phyloP scores from a whole-genome alignment of 2,113 vertebrate genomes.

The Tragelaphus buxtoni region DNA sequence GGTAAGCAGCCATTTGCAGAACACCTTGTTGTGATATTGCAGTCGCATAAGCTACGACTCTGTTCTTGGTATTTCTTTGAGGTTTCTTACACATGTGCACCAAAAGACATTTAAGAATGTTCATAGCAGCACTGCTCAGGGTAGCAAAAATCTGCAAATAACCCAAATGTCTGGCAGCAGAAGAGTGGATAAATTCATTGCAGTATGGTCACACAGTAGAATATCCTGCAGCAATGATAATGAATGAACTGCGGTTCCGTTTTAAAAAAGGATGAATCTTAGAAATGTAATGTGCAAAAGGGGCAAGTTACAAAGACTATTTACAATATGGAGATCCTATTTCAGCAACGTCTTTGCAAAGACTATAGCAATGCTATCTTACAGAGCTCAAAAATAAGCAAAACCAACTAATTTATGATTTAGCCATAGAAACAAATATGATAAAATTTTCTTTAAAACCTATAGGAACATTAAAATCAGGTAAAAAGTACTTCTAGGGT shows the following conservation, averaged over 20 bases:
- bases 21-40: neutral
- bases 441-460: slow-evolving; percentile 5
- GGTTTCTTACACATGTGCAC: neutral
- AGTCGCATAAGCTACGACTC: neutral
- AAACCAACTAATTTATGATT: neutral
- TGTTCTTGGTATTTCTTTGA: neutral
- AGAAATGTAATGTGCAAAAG: neutral
- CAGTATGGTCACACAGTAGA: neutral
- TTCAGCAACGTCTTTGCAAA: neutral
- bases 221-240: neutral
- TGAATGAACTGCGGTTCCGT: neutral
- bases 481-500: neutral
- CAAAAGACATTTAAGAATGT: neutral
- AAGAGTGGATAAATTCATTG: neutral
- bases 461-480: neutral
- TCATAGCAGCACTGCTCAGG: neutral
- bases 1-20: neutral
- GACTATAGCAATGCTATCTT: neutral
- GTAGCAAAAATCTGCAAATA: slow-evolving; percentile 7
- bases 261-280: neutral
- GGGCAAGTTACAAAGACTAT: neutral
- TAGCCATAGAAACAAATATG: neutral
- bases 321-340: neutral
- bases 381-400: neutral
- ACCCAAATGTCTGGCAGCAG: neutral